Evolutionary conservation across 2,797 vertebrate genomes (phyloP), one percentile per base, ranked within the genome.

Genomic region (Craterocephalus amniculus): DNA sequence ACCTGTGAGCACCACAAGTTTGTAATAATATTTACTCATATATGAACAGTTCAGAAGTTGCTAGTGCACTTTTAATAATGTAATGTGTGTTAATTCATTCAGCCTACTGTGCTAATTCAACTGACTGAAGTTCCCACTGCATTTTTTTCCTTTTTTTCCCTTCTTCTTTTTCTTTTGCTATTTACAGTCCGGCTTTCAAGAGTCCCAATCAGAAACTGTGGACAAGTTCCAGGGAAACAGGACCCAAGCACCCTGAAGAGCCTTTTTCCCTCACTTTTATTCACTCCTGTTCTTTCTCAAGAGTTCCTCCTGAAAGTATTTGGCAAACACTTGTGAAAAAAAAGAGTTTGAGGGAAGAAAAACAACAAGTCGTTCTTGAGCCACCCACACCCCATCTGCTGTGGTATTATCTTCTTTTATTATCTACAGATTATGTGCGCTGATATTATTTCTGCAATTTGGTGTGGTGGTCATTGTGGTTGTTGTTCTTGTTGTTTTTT

Each of bases 341-440:
- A 89, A 78, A 87, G 90, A 93, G 89, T 93, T 93, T 90, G 90
- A 93, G 90, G 85, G 88, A 93, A 88, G 90, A 93, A 93, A 94
- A 94, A 94, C 91, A 92, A 93, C 92, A 93, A 93, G 90, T 92
- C 86, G 87, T 90, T 91, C 90, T 92, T 93, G 90, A 94, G 86
- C 92, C 94, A 92, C 94, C 94, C 94, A 95, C 94, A 92, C 87
- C 91, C 94, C 94, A 94, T 95, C 94, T 95, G 94, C 93, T 91
- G 89, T 83, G 87, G 86, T 93, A 93, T 93, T 93, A 90, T 94
- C 91, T 91, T 89, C 88, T 90, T 91, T 94, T 94, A 93, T 89
- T 92, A 94, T 92, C 88, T 85, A 85, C 88, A 89, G 83, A 89
- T 92, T 83, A 86, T 92, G 91, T 85, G 88, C 86, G 80, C 88